Conservation (phyloP, 2,113 vertebrate genomes). For the Brachyistius frenatus region DNA sequence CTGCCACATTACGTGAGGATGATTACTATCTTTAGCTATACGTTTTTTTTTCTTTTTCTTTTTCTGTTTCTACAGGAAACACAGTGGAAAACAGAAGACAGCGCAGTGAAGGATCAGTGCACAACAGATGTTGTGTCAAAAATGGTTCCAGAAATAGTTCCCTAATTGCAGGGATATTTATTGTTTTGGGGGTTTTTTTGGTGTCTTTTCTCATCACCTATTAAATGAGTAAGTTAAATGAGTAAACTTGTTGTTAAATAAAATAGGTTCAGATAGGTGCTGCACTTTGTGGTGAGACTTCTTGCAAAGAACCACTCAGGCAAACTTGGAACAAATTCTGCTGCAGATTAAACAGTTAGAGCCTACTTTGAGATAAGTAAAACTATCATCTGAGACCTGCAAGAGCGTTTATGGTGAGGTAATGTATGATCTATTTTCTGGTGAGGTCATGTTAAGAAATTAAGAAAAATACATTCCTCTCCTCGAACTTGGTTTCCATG, state of each 20-base stretch:
- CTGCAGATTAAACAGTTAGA: slow-evolving; percentile 21
- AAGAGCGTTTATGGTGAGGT: not conserved
- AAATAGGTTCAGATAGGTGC: slow-evolving; percentile 7
- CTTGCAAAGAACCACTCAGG: slow-evolving; percentile 11
- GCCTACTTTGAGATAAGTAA: slow-evolving; percentile 26
- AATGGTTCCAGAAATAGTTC: not conserved
- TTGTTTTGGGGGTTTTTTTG: not conserved
- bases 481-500: no score
- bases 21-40: not conserved
- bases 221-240: not conserved
- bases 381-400: slow-evolving; percentile 3
- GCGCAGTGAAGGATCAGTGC: not conserved
- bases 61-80: not conserved
- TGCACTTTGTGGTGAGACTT: slow-evolving; percentile 5
- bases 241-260: slow-evolving; percentile 15
- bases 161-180: not conserved
- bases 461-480: not conserved
- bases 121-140: not conserved
- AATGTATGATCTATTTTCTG: not conserved
- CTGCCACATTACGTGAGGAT: not conserved
- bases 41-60: not conserved
- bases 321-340: slow-evolving; percentile 5
- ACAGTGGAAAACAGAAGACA: not conserved
- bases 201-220: not conserved
- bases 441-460: not conserved